Percentiles rank a stretch among this genome's conserved stretches.
phyloP scores from a whole-genome alignment of 2,113 vertebrate species.

The Canis aureus region DNA sequence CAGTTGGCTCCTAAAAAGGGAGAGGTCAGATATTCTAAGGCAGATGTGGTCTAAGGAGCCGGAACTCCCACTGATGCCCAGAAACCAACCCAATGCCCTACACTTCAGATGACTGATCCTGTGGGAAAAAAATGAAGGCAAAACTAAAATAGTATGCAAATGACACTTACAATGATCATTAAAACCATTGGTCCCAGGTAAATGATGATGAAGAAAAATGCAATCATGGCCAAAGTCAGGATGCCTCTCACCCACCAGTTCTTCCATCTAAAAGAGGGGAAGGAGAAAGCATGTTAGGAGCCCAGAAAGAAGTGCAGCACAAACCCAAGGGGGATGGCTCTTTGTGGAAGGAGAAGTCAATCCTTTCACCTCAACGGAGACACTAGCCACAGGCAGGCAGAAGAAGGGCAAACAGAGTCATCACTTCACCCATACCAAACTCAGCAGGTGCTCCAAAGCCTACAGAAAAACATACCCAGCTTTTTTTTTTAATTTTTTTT shows the following conservation, averaged over 20 bases:
- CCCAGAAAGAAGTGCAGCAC: neutral
- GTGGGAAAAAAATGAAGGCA: neutral
- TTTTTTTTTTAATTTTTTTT: too few relatives aligned
- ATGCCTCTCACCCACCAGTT: slow-evolving; percentile 99
- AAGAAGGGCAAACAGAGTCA: neutral
- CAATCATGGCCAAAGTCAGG: slow-evolving; percentile 98
- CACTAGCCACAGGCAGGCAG: neutral
- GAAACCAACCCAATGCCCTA: neutral
- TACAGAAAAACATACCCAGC: neutral
- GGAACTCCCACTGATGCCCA: neutral
- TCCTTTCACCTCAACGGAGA: neutral
- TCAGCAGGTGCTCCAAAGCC: neutral
- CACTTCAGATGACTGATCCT: neutral
- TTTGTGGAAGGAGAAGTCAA: neutral
- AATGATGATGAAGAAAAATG: slow-evolving; percentile 99
- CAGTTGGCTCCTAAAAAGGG: neutral
- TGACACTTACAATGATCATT: slow-evolving; percentile 96
- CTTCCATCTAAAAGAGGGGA: slow-evolving; percentile 92
- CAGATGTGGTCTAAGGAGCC: neutral
- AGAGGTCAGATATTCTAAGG: neutral
- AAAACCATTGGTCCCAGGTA: slow-evolving; percentile 98
- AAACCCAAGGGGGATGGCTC: neutral
- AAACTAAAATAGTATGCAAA: neutral
- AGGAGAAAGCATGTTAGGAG: slow-evolving; percentile 30
- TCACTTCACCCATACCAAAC: neutral